phyloP scores from a whole-genome alignment of 2,113 vertebrate genomes.

The Apaloderma vittatum region DNA sequence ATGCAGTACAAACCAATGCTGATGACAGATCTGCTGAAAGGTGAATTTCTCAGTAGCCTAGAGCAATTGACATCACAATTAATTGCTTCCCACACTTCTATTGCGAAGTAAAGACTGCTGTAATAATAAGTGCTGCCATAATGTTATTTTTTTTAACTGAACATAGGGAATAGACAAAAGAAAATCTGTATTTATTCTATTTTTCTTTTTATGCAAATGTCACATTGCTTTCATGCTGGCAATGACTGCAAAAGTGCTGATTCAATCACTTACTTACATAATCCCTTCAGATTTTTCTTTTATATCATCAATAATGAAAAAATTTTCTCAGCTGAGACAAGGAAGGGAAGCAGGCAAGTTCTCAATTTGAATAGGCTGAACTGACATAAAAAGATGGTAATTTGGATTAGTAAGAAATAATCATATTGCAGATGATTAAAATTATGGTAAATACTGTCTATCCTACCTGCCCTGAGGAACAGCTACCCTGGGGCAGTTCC shows the following conservation, averaged over 20 bases:
- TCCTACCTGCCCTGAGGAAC: background rate
- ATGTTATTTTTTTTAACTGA: background rate
- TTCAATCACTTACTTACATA: slow-evolving; percentile 46
- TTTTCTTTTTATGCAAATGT: slow-evolving; percentile 40
- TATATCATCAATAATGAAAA: slow-evolving; percentile 4
- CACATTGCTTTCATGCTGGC: background rate
- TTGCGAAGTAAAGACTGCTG: background rate
- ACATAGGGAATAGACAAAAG: background rate
- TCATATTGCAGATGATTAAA: background rate
- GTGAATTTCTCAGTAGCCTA: slow-evolving; percentile 7
- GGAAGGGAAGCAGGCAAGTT: slow-evolving; percentile 6
- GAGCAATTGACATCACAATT: background rate
- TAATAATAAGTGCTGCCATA: background rate
- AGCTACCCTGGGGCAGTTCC: background rate
- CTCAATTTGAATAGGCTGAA: slow-evolving; percentile 9
- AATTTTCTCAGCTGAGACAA: slow-evolving; percentile 23
- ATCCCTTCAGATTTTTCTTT: slow-evolving; percentile 40
- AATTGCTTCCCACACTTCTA: background rate
- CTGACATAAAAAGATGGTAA: slow-evolving; percentile 1
- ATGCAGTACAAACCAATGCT: background rate
- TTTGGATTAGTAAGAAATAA: slow-evolving; percentile 35
- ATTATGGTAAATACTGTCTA: background rate
- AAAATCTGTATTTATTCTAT: background rate
- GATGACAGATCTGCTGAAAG: background rate
- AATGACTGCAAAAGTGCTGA: slow-evolving; percentile 31